Conservation (phyloP, 2,113 vertebrate genomes). For the Crotalus tigris region DNA sequence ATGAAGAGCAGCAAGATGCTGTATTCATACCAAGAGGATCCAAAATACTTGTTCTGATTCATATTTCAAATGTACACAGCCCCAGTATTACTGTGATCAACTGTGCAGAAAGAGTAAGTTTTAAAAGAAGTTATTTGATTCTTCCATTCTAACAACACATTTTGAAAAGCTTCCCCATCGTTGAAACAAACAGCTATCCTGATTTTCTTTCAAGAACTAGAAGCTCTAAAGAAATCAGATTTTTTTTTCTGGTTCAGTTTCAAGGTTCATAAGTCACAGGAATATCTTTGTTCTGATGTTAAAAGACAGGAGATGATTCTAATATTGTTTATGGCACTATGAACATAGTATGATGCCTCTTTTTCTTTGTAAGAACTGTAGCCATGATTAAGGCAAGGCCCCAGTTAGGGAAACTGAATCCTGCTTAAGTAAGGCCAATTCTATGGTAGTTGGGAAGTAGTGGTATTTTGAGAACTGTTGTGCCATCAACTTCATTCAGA, state of each 20-base stretch:
- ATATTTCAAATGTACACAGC: background rate
- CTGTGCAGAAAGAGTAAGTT: constrained; percentile 40
- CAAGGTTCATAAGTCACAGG: constrained; percentile 4
- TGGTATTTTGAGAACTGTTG: background rate
- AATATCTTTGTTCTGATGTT: background rate
- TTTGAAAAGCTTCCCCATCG: constrained; percentile 2
- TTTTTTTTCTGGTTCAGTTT: constrained; percentile 17
- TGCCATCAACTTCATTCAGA: background rate
- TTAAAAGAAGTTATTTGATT: constrained; percentile 41
- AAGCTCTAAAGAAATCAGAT: constrained; percentile 28
- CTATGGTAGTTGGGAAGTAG: background rate
- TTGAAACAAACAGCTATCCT: background rate
- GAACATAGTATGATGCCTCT: background rate
- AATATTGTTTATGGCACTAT: background rate
- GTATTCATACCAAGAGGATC: background rate
- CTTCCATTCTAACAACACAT: constrained; percentile 24
- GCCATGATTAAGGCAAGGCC: background rate
- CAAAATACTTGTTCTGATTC: background rate
- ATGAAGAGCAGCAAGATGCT: background rate
- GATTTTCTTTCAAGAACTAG: constrained; percentile 19
- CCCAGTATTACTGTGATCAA: background rate
- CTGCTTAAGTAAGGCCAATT: background rate
- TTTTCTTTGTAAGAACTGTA: background rate
- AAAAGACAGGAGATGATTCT: constrained; percentile 1
- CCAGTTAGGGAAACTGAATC: background rate